phyloP scores from a whole-genome alignment of 2,797 vertebrate genomes.

The Premnoplex brunnescens region DNA sequence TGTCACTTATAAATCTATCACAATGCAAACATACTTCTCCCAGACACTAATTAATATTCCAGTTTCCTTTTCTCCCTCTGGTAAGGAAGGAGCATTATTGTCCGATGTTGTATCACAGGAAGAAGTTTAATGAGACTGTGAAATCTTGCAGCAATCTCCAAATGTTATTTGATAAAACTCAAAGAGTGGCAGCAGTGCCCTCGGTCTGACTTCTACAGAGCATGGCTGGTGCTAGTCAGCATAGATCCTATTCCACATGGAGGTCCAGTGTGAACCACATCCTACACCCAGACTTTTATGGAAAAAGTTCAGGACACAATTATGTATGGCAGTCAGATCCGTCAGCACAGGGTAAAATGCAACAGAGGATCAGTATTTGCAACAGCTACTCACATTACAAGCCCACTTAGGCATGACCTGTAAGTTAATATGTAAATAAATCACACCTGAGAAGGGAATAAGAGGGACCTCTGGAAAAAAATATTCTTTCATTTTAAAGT shows the following conservation, averaged over 20 bases:
- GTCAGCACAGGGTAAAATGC: fast-evolving
- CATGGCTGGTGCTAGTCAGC: background rate
- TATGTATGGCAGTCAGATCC: background rate
- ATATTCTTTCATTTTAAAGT: background rate
- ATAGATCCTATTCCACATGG: fast-evolving
- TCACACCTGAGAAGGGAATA: background rate
- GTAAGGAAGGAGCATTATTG: background rate
- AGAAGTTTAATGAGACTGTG: background rate
- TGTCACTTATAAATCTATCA: background rate
- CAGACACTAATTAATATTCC: background rate
- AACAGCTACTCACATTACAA: background rate
- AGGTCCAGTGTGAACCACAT: background rate
- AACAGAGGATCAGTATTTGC: background rate
- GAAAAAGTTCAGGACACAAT: background rate
- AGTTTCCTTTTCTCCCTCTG: background rate
- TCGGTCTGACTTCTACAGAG: background rate
- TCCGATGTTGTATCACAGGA: background rate
- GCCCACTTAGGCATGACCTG: background rate
- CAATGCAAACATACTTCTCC: background rate
- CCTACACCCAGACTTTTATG: background rate
- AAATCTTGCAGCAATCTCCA: background rate
- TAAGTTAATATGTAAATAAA: background rate
- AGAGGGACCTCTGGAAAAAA: background rate
- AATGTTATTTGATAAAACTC: background rate
- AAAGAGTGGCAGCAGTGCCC: background rate